phyloP scores from a whole-genome alignment of 2,797 vertebrate genomes.

The Brachyalestes nurse region DNA sequence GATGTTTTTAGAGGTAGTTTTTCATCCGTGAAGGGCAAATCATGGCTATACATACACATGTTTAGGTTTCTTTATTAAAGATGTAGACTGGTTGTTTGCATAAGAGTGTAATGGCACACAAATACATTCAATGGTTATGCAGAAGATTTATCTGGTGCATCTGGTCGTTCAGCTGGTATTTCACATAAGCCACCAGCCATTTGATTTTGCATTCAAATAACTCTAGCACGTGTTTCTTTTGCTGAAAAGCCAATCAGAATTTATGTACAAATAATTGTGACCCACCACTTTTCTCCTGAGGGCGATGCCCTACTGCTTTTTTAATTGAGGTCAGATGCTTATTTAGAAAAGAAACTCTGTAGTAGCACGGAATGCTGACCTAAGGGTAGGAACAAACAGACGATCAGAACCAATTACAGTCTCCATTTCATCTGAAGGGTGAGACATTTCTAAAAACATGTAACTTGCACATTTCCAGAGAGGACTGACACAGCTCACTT shows the following conservation, averaged over 20 bases:
- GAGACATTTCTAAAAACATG: too few species aligned
- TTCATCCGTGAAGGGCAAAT: background rate
- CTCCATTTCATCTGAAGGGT: background rate
- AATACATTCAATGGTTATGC: background rate
- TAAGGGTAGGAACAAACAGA: background rate
- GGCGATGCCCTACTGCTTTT: too few species aligned
- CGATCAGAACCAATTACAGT: background rate
- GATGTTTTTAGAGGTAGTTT: background rate
- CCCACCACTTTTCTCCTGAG: too few species aligned
- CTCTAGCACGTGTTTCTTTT: background rate
- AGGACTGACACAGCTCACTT: too few species aligned
- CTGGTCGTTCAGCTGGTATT: background rate
- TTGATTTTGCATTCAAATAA: background rate
- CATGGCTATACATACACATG: background rate
- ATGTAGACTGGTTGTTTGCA: background rate
- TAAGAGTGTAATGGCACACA: background rate
- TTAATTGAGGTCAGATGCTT: too few species aligned
- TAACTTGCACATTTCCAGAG: too few species aligned
- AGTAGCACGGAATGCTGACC: too few species aligned
- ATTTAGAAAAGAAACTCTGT: too few species aligned
- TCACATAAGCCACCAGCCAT: background rate
- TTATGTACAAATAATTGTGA: too few species aligned
- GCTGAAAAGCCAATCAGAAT: background rate
- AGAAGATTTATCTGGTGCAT: background rate
- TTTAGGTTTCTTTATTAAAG: background rate